Conservation (phyloP, 2,888 invertebrate species). For the Tridacna gigas region DNA sequence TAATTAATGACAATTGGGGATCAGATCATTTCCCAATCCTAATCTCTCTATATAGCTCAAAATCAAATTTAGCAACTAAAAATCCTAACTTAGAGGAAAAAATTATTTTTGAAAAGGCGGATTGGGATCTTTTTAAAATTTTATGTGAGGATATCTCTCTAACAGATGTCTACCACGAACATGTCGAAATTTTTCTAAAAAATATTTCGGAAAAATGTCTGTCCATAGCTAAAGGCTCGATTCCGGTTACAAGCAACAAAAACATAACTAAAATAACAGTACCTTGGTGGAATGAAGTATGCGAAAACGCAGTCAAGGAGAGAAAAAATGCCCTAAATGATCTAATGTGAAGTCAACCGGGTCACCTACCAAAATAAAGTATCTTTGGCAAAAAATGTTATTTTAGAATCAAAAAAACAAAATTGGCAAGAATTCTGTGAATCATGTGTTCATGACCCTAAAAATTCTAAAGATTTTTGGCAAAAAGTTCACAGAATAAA, state of each 20-base stretch:
- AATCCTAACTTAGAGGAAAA: background rate
- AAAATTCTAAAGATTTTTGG: constrained; percentile 25
- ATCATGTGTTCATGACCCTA: background rate
- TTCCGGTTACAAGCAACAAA: background rate
- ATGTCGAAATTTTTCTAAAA: background rate
- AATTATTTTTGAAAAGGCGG: constrained; percentile 3
- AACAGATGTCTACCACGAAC: background rate
- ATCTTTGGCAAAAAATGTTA: background rate
- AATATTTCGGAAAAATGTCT: background rate
- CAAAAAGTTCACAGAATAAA: constrained; percentile 30
- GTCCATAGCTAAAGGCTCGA: background rate
- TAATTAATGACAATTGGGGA: constrained; percentile 16
- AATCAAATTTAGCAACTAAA: background rate
- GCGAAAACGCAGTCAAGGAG: constrained; percentile 1
- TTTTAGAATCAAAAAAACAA: background rate
- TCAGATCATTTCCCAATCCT: constrained; percentile 30
- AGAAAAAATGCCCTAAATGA: constrained; percentile 32
- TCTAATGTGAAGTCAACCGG: constrained; percentile 13
- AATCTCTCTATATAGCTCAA: constrained; percentile 2
- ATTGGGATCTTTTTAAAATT: background rate
- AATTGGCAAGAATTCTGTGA: constrained; percentile 31
- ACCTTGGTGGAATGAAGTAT: constrained; percentile 18
- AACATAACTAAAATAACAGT: background rate
- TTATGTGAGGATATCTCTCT: background rate
- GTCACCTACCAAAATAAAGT: constrained; percentile 11